Conservation (phyloP, 2,797 vertebrate species). For the Capromys pilorides region DNA sequence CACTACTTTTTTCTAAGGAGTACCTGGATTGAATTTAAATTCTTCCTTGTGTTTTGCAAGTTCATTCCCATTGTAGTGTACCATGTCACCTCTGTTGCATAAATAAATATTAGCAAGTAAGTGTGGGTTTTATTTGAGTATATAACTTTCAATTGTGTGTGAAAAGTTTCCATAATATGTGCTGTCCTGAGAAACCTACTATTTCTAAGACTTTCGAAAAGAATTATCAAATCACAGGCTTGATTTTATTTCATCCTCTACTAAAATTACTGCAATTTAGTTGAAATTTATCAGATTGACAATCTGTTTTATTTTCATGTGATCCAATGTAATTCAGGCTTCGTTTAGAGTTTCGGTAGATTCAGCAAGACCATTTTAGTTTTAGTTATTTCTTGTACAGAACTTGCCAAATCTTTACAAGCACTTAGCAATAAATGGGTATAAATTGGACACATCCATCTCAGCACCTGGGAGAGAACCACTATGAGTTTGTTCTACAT, state of each 20-base stretch:
- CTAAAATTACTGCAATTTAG: conserved; percentile 16
- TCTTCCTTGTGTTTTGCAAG: not conserved
- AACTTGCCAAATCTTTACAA: conserved; percentile 50
- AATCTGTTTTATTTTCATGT: conserved; percentile 31
- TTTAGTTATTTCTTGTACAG: conserved; percentile 33
- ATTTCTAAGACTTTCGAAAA: not conserved
- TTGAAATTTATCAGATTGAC: conserved; percentile 65
- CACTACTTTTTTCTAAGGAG: not conserved
- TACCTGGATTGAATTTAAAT: not conserved
- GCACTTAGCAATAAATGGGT: conserved; percentile 35
- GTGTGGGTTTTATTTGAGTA: not conserved
- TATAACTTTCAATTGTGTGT: not conserved
- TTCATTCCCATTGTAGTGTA: not conserved
- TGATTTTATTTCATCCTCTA: not conserved
- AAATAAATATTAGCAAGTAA: not conserved
- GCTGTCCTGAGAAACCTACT: not conserved
- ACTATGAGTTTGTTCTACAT: no score
- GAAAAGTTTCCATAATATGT: not conserved
- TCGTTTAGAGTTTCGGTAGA: conserved; percentile 67
- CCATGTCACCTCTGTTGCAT: not conserved
- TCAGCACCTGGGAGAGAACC: no score
- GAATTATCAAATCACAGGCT: not conserved
- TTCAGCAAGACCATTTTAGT: conserved; percentile 59
- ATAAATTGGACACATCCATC: not conserved
- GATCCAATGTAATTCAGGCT: conserved; percentile 35